A percentile compares a stretch with the other conserved stretches of the same genome.
These are phyloP conservation scores for Synanthedon formicaeformis DNA, from an alignment of 2,888 invertebrate species.

Conservation along the genomic window DNA sequence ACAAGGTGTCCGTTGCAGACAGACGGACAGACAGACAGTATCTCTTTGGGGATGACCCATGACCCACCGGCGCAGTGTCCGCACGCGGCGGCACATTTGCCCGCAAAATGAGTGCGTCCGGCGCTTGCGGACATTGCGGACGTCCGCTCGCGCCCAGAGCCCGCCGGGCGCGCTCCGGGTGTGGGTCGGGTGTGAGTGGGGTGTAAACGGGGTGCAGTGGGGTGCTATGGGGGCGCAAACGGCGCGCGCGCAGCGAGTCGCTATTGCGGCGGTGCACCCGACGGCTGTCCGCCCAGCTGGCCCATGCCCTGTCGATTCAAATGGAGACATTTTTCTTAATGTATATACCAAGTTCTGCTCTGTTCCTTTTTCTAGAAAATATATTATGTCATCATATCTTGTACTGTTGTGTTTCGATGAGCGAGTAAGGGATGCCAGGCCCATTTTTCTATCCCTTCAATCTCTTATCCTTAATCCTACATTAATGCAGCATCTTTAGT, in stretches of 20 bases:
- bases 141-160: conserved; percentile 1
- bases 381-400: too few species aligned
- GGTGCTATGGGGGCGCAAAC: conserved; percentile 18
- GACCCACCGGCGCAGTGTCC: too few species aligned
- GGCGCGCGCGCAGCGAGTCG: conserved; percentile 34
- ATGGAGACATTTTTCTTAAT: too few species aligned
- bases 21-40: not conserved
- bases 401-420: too few species aligned
- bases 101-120: not conserved
- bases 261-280: conserved; percentile 60
- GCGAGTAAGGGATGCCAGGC: too few species aligned
- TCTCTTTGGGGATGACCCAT: too few species aligned
- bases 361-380: too few species aligned
- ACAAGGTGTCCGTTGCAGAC: conserved; percentile 28
- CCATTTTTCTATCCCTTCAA: too few species aligned
- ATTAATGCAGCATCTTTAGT: too few species aligned
- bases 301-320: conserved; percentile 47
- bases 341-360: too few species aligned
- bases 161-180: conserved; percentile 1
- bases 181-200: too few species aligned
- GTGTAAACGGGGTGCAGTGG: conserved; percentile 5
- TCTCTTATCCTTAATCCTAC: too few species aligned
- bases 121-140: conserved; percentile 6
- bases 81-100: not conserved
- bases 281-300: conserved; percentile 55